Conservation (phyloP, 1,140 invertebrate genomes). For the Leptinotarsa lineolata region DNA sequence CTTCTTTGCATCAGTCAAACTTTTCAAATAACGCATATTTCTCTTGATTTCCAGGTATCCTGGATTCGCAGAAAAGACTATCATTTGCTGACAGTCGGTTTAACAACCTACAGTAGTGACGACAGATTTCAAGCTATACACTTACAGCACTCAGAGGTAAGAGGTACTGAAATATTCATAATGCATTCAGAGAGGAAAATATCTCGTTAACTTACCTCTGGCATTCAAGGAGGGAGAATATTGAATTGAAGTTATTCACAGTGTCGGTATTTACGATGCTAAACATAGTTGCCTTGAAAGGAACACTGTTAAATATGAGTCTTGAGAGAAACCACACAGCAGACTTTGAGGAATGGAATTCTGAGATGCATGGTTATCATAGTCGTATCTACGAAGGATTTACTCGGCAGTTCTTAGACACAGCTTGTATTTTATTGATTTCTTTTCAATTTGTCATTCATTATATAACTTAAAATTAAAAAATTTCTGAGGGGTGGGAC, state of each 20-base stretch:
- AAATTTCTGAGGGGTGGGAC: neutral
- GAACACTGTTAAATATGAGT: neutral
- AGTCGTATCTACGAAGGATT: neutral
- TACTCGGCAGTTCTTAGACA: too few relatives aligned
- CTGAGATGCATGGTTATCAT: too few relatives aligned
- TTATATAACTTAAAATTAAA: too few relatives aligned
- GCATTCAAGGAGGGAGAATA: neutral
- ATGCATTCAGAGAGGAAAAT: neutral
- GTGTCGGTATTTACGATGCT: neutral
- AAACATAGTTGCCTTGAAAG: neutral
- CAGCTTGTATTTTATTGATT: too few relatives aligned
- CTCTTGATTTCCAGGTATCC: conserved; percentile 66
- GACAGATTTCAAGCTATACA: conserved; percentile 84
- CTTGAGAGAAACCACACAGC: neutral
- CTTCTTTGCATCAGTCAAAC: too few relatives aligned
- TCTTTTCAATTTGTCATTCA: too few relatives aligned
- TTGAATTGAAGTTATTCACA: neutral
- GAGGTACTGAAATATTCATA: conserved; percentile 27
- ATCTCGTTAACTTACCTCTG: neutral
- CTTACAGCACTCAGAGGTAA: conserved; percentile 81
- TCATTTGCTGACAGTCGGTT: conserved; percentile 79
- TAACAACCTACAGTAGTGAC: conserved; percentile 83
- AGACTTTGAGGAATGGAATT: neutral
- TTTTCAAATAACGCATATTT: neutral
- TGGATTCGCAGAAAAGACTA: conserved; percentile 83